Evolutionary conservation across 2,113 vertebrate species (phyloP).

Genomic region (Seriola quinqueradiata): DNA sequence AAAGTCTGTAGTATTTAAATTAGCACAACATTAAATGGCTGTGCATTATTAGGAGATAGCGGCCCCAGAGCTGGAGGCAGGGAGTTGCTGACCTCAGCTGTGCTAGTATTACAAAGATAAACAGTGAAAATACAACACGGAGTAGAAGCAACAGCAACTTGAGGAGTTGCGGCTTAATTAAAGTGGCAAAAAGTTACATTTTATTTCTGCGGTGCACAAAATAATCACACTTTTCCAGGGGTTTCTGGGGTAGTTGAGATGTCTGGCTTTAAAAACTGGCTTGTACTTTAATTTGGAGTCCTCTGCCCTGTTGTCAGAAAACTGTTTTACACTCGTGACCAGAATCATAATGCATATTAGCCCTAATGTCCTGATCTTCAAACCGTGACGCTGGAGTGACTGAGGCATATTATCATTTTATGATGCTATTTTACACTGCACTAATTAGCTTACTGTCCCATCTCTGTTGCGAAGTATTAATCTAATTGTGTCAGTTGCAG

Average conservation of each 20-base stretch:
- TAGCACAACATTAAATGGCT: not conserved
- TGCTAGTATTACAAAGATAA: not conserved
- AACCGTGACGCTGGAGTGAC: not conserved
- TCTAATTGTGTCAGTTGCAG: not conserved
- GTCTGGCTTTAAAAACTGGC: not conserved
- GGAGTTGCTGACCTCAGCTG: constrained; percentile 7
- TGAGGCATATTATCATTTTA: not conserved
- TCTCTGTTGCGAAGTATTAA: not conserved
- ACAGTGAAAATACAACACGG: not conserved
- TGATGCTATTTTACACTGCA: not conserved
- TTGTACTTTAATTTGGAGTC: not conserved
- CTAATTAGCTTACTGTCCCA: constrained; percentile 9
- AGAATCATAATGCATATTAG: not conserved
- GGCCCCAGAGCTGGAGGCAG: not conserved
- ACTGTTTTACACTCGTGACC: not conserved
- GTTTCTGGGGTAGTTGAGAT: not conserved
- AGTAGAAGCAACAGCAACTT: not conserved
- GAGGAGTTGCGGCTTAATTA: not conserved
- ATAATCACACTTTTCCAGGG: not conserved
- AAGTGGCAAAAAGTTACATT: not conserved
- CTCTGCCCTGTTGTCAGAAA: not conserved
- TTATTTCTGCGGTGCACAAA: not conserved
- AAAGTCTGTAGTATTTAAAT: not conserved
- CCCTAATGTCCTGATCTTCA: not conserved
- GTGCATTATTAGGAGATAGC: not conserved